A percentile compares a stretch with the other conserved stretches of the same genome.
Conservation (phyloP, 2,888 invertebrate genomes). For the Eulithis testata region DNA sequence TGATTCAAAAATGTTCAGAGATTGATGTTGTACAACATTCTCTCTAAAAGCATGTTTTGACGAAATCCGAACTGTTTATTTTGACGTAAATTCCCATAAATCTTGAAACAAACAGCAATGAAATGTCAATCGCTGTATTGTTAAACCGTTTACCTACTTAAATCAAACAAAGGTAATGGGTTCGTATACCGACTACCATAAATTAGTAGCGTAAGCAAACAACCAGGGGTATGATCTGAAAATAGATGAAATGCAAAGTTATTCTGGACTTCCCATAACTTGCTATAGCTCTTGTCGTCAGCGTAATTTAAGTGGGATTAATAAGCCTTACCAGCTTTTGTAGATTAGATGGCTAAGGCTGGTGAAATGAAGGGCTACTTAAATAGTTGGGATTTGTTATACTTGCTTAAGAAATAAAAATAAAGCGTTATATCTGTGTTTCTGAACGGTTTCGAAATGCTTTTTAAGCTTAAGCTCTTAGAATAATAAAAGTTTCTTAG, state of each 20-base stretch:
- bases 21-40: background rate
- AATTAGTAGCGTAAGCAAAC: constrained; percentile 73
- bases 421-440: constrained; percentile 67
- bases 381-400: constrained; percentile 34
- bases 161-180: constrained; percentile 16
- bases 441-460: constrained; percentile 49
- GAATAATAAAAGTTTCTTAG: background rate
- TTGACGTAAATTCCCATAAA: constrained; percentile 24
- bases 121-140: constrained; percentile 72
- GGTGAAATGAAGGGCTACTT: constrained; percentile 23
- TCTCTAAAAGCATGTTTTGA: constrained; percentile 21
- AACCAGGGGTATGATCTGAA: constrained; percentile 47
- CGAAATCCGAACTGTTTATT: constrained; percentile 14
- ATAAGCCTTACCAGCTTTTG: constrained; percentile 53
- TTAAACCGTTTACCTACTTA: constrained; percentile 45
- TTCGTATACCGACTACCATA: constrained; percentile 21
- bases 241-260: constrained; percentile 62
- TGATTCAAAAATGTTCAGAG: too few relatives aligned
- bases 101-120: constrained; percentile 43
- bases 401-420: constrained; percentile 41
- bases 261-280: constrained; percentile 51
- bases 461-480: background rate
- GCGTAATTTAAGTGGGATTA: constrained; percentile 53
- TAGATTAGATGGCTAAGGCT: constrained; percentile 41
- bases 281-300: constrained; percentile 39